Conservation (phyloP, 1,140 invertebrate genomes). For the Lerema accius region DNA sequence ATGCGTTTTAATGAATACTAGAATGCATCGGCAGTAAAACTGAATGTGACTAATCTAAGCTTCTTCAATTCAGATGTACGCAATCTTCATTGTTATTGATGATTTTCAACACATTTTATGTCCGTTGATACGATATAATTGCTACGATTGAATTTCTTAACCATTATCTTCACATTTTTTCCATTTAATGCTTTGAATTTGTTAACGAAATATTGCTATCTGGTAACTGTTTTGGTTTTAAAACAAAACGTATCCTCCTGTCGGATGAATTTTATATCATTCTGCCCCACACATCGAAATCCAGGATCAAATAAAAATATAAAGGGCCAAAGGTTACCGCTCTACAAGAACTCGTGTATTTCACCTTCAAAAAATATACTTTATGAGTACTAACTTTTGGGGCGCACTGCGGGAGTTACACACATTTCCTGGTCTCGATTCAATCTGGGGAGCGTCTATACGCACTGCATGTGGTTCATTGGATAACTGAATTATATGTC, state of each 20-base stretch:
- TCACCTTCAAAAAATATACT: conserved; percentile 39
- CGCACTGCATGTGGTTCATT: conserved; percentile 72
- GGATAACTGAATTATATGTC: conserved; percentile 73
- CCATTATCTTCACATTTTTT: neutral
- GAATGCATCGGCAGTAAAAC: conserved; percentile 9
- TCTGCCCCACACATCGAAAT: conserved; percentile 13
- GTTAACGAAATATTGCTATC: too few species aligned
- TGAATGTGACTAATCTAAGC: conserved; percentile 6
- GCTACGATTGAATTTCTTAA: neutral
- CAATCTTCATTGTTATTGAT: conserved; percentile 14
- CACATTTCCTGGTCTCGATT: conserved; percentile 66
- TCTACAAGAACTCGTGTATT: conserved; percentile 22
- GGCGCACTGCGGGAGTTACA: conserved; percentile 64
- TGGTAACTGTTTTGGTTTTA: neutral
- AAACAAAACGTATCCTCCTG: too few species aligned
- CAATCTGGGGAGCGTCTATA: conserved; percentile 60
- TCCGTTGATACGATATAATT: neutral
- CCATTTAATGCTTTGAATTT: too few species aligned
- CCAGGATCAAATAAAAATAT: conserved; percentile 13
- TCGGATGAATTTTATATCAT: too few species aligned
- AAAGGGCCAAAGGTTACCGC: conserved; percentile 13
- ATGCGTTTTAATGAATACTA: conserved; percentile 14
- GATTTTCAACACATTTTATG: conserved; percentile 16
- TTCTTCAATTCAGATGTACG: neutral
- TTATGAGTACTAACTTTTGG: conserved; percentile 46